Evolutionary conservation across 2,888 invertebrate genomes (phyloP).

Genomic region (Hetaerina titia): DNA sequence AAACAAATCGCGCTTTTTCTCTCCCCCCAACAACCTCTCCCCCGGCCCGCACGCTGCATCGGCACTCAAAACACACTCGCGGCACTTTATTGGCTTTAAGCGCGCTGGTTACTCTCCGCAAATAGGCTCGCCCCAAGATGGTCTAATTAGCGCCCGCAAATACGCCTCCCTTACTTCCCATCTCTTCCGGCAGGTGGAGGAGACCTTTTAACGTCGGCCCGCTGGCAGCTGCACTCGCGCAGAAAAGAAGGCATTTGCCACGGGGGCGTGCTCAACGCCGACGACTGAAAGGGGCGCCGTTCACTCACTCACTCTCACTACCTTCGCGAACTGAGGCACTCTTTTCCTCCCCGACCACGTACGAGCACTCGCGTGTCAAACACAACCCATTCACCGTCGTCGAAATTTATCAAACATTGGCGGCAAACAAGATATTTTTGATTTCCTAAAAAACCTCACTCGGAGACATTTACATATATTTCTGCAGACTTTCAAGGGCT

Average conservation of each 20-base stretch:
- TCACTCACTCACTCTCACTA: background rate
- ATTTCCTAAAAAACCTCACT: too few relatives aligned
- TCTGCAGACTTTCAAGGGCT: too few relatives aligned
- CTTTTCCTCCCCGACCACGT: background rate
- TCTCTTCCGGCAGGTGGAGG: slow-evolving; percentile 24
- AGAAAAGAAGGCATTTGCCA: background rate
- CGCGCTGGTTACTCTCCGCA: background rate
- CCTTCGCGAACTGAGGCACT: background rate
- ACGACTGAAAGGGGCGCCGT: background rate
- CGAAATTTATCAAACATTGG: background rate
- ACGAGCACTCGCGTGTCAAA: background rate
- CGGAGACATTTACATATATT: too few relatives aligned
- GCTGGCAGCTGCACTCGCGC: background rate
- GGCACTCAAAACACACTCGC: background rate
- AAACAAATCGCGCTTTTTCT: background rate
- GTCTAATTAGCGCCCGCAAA: slow-evolving; percentile 32
- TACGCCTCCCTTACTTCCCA: background rate
- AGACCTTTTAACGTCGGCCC: background rate
- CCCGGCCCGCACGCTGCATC: too few relatives aligned
- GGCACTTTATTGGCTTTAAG: background rate
- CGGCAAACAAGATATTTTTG: background rate
- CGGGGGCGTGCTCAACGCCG: background rate
- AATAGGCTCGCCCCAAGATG: background rate
- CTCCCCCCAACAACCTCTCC: too few relatives aligned
- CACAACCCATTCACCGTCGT: background rate